Evolutionary conservation across 1,140 invertebrate genomes (phyloP).

Genomic region (Hyles euphorbiae): DNA sequence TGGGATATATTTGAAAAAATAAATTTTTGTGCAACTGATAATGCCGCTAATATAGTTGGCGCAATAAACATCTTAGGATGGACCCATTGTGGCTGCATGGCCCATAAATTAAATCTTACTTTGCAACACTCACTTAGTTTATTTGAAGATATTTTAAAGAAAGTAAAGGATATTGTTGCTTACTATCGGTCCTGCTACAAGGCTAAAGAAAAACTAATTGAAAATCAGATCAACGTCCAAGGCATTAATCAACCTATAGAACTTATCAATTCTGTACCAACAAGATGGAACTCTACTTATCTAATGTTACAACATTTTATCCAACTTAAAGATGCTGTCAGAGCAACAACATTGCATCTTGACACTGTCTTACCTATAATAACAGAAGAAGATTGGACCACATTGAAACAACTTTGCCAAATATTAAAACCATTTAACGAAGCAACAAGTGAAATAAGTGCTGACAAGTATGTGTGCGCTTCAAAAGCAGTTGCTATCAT

Average conservation of each 20-base stretch:
- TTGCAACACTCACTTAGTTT: constrained; percentile 12
- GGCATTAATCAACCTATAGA: background rate
- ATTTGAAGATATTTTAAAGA: constrained; percentile 2
- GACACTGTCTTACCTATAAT: constrained; percentile 6
- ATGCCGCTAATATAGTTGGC: background rate
- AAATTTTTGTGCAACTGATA: background rate
- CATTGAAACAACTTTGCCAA: constrained; percentile 4
- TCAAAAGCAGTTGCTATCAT: constrained; percentile 13
- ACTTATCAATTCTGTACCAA: constrained; percentile 7
- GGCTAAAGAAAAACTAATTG: background rate
- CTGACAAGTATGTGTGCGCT: constrained; percentile 5
- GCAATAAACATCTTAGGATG: constrained; percentile 4
- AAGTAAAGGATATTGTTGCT: constrained; percentile 3
- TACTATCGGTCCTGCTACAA: background rate
- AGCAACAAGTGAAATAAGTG: constrained; percentile 11
- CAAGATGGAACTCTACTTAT: constrained; percentile 10
- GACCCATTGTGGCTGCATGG: constrained; percentile 9
- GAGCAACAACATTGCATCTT: constrained; percentile 1
- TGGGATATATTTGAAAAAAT: constrained; percentile 9
- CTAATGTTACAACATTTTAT: constrained; percentile 7
- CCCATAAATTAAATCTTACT: constrained; percentile 15
- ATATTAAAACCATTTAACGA: constrained; percentile 15
- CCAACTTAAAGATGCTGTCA: constrained; percentile 1
- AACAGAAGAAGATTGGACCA: constrained; percentile 4
- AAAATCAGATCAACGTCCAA: constrained; percentile 10